Evolutionary conservation across 2,113 vertebrate species (phyloP).

Genomic region (Romanogobio albipinnatus): DNA sequence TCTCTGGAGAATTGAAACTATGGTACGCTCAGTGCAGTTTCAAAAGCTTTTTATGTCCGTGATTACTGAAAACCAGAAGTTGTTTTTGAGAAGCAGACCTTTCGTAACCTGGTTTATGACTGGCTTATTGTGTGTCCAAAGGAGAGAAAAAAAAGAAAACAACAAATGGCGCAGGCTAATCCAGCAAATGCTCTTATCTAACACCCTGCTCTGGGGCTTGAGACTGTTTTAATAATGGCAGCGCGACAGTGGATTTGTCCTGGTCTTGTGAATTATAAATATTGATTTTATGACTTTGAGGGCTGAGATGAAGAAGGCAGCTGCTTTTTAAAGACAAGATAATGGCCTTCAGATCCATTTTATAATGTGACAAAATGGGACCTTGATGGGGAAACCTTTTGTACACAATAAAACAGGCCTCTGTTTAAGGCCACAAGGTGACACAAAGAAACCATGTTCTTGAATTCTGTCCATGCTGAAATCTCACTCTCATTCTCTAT

Average conservation of each 20-base stretch:
- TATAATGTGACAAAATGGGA: conserved; percentile 63
- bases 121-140: conserved; percentile 66
- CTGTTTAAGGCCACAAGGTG: conserved; percentile 47
- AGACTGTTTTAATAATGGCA: conserved; percentile 79
- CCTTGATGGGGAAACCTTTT: conserved; percentile 56
- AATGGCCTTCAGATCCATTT: conserved; percentile 60
- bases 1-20: conserved; percentile 32
- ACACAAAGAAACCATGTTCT: conserved; percentile 43
- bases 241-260: conserved; percentile 71
- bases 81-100: conserved; percentile 63
- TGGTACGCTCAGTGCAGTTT: conserved; percentile 27
- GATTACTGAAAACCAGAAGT: conserved; percentile 68
- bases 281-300: conserved; percentile 74
- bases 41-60: conserved; percentile 66
- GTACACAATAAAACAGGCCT: conserved; percentile 40
- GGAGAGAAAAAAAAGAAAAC: conserved; percentile 47
- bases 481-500: conserved; percentile 31
- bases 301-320: conserved; percentile 38
- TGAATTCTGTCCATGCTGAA: conserved; percentile 14
- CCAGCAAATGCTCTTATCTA: conserved; percentile 68
- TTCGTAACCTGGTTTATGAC: conserved; percentile 67
- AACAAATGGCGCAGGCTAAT: conserved; percentile 64
- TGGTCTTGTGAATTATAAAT: conserved; percentile 79
- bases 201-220: conserved; percentile 70
- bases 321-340: conserved; percentile 57